phyloP scores from a whole-genome alignment of 1,140 invertebrate species.

The Hylaeus anthracinus region DNA sequence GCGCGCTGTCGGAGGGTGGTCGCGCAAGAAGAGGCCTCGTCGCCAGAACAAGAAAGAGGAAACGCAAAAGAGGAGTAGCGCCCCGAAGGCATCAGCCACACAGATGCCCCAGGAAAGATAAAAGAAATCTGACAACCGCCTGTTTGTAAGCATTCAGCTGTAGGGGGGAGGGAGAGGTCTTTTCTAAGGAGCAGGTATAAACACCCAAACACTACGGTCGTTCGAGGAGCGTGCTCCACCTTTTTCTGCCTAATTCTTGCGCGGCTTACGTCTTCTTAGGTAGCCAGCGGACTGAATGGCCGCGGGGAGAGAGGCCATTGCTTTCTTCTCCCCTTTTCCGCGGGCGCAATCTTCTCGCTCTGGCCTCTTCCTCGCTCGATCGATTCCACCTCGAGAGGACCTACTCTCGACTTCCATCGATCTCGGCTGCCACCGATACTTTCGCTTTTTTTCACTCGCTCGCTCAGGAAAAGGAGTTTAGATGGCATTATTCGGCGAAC shows the following conservation, averaged over 20 bases:
- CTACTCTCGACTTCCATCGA: slow-evolving; percentile 51
- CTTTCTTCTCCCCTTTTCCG: slow-evolving; percentile 36
- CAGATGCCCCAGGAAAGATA: slow-evolving; percentile 78
- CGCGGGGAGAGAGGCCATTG: background rate
- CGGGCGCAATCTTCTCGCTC: slow-evolving; percentile 41
- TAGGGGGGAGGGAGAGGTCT: slow-evolving; percentile 19
- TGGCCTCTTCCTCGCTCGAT: slow-evolving; percentile 58
- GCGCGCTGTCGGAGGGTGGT: background rate
- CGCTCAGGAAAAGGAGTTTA: no score
- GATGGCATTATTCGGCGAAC: no score
- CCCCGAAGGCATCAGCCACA: slow-evolving; percentile 62
- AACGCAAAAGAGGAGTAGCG: slow-evolving; percentile 40
- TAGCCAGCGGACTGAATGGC: slow-evolving; percentile 42
- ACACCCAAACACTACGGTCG: slow-evolving; percentile 67
- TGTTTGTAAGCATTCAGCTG: slow-evolving; percentile 76
- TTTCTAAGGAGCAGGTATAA: slow-evolving; percentile 72
- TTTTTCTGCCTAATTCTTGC: slow-evolving; percentile 69
- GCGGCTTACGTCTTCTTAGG: slow-evolving; percentile 55
- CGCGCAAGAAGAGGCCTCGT: slow-evolving; percentile 2
- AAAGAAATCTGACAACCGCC: slow-evolving; percentile 80
- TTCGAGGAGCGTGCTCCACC: slow-evolving; percentile 54
- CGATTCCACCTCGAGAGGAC: slow-evolving; percentile 52
- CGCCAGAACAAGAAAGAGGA: slow-evolving; percentile 41
- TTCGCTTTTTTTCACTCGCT: background rate
- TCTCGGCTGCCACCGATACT: background rate